Conservation (phyloP, 2,888 invertebrate genomes). For the Drosophila fulvimacula region DNA sequence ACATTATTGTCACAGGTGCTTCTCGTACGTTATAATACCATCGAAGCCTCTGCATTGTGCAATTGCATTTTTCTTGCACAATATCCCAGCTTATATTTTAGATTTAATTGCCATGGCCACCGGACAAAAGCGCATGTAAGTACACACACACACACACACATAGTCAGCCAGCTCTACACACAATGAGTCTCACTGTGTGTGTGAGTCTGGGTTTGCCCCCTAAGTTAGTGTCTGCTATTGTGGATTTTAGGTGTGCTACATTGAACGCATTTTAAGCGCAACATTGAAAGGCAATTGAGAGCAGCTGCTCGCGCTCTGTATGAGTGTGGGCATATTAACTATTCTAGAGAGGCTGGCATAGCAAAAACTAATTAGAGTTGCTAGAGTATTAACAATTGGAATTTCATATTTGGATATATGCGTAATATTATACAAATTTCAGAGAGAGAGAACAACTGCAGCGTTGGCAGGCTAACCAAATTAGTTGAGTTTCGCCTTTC, state of each 20-base stretch:
- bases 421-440: no score
- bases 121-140: slow-evolving; percentile 85
- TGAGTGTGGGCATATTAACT: slow-evolving; percentile 12
- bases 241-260: slow-evolving; percentile 60
- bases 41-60: slow-evolving; percentile 84
- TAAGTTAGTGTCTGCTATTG: slow-evolving; percentile 55
- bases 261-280: slow-evolving; percentile 68
- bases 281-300: slow-evolving; percentile 74
- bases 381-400: slow-evolving; percentile 9
- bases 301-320: slow-evolving; percentile 18
- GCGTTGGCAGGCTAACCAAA: no score
- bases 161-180: slow-evolving; percentile 1
- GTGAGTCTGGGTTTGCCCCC: slow-evolving; percentile 19
- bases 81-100: slow-evolving; percentile 85
- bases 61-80: slow-evolving; percentile 84
- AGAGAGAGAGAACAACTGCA: no score
- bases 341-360: background rate
- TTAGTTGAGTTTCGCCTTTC: no score
- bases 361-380: background rate
- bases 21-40: slow-evolving; percentile 85
- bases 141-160: slow-evolving; percentile 46
- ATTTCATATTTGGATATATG: no score
- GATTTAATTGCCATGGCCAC: slow-evolving; percentile 84
- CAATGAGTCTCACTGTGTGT: slow-evolving; percentile 32
- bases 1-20: slow-evolving; percentile 84